Percentiles rank a stretch among this genome's conserved stretches.
These are phyloP conservation scores for Phycodurus eques DNA, from an alignment of 2,113 vertebrate species.

Conservation along the genomic window DNA sequence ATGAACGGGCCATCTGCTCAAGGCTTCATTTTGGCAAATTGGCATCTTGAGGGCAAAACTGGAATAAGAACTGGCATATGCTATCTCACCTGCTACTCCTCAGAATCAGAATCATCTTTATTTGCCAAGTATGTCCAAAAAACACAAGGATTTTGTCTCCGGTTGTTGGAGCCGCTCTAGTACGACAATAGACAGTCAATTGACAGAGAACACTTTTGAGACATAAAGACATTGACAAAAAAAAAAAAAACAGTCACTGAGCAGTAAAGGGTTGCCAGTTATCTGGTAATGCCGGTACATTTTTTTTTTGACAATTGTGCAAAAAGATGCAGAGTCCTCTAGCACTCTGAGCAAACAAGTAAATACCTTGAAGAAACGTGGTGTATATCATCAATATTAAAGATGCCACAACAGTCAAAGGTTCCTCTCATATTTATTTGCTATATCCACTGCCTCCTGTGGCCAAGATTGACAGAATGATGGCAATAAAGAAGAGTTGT, in stretches of 20 bases:
- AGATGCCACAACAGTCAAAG: not conserved
- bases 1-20: conserved; percentile 33
- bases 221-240: no score
- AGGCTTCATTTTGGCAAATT: conserved; percentile 37
- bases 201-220: no score
- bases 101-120: no score
- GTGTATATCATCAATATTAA: not conserved
- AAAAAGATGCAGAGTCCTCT: no score
- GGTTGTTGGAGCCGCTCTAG: no score
- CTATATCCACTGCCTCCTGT: not conserved
- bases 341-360: conserved; percentile 1
- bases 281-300: no score
- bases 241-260: no score
- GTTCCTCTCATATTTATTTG: not conserved
- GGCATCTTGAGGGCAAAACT: conserved; percentile 44
- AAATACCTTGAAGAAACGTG: conserved; percentile 10
- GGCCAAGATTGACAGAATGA: not conserved
- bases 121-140: no score
- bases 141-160: no score
- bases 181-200: no score
- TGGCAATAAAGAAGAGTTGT: not conserved
- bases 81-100: conserved; percentile 16
- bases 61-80: conserved; percentile 29
- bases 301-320: no score
- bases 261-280: no score